Evolutionary conservation across 2,888 invertebrate genomes (phyloP), one percentile per base, ranked within the genome.

Genomic region (Eupeodes luniger): DNA sequence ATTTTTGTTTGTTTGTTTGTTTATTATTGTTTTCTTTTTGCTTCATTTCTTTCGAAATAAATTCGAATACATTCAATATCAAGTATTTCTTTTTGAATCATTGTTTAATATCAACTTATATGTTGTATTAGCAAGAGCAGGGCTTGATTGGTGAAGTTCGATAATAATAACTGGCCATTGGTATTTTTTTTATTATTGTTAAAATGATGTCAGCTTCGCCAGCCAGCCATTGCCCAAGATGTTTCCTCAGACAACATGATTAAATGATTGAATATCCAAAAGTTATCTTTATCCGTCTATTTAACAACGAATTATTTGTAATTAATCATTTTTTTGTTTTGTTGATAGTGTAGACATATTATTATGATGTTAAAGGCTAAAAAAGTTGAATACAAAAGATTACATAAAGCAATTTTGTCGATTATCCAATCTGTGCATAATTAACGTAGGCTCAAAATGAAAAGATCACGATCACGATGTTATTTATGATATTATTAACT

Each of bases 1-100:
- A 70, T 53, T 67, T 66, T 27, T 27, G 27, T 27, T 67, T 67
- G n/a, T 51, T 69, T 69, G 34, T 67, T 34, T 47, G 34, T 59
- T 53, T 19, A 53, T 5, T 53, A 7, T 53, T 51, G 1, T 62
- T 61, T 61, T n/a, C 3, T 9, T 36, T 36, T 61, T 40, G n/a
- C 5, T 40, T 62, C 62, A 40, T 16, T 9, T 67, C 10, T 53
- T 40, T n/a, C 36, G 10, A 67, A 67, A 51, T 53, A 4, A 53
- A 12, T 53, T 67, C 34, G 10, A 67, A 67, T 67, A 14, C 14
- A 57, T 67, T 7, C 40, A 40, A 62, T 27, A 27, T 16, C 5
- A 19, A 62, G 36, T 64, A 44, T 12, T 19, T 27, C 1, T 27
- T 44, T 64, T 44, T 47, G 12, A 3, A 19, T 27, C 11, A 66